Base-by-base conservation (phyloP, 2,113 vertebrate genomes). In the Callocephalon fimbriatum region DNA sequence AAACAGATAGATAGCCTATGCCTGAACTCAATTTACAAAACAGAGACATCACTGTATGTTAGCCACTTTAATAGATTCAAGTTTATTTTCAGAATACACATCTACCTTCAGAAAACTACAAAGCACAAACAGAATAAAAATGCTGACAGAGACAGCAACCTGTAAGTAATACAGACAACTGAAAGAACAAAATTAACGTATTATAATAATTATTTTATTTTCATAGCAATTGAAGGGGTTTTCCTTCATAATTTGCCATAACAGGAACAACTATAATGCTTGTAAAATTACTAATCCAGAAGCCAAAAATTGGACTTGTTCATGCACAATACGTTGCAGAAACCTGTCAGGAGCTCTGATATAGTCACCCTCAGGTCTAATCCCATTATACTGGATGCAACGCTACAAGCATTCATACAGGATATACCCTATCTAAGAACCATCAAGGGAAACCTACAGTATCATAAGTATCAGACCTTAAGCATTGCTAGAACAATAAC, bases 1-100 rank as follows among this genome's bases (percentile, higher is more conserved):
- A 98, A 97, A 95, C 97, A 98, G 98, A 98, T 98, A 98, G 98
- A 98, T 98, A 98, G 98, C 98, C 96, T 98, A 95, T 97, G 97
- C 95, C 90, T 98, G 97, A 98, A 98, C 98, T 98, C 98, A 98
- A 98, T 98, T 98, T 98, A 98, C 97, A 98, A 98, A 98, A 97
- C 97, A 97, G 97, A 97, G 97, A 96, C 98, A 98, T 98, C 98
- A 98, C 98, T 97, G 94, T 97, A 98, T 91, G 97, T 98, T 98
- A 98, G 97, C 97, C 95, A 97, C 95, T 98, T 98, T 98, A 98
- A 98, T 97, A 98, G 97, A 98, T 98, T 98, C 97, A 97, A 97
- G 97, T 97, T 98, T 98, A 98, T 98, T 98, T 98, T 98, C 98
- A 97, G 98, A 98, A 97, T 98, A 98, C 97, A 98, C 97, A 97